Base-by-base conservation (phyloP, 1,140 invertebrate species). In the Drepana arcuata region DNA sequence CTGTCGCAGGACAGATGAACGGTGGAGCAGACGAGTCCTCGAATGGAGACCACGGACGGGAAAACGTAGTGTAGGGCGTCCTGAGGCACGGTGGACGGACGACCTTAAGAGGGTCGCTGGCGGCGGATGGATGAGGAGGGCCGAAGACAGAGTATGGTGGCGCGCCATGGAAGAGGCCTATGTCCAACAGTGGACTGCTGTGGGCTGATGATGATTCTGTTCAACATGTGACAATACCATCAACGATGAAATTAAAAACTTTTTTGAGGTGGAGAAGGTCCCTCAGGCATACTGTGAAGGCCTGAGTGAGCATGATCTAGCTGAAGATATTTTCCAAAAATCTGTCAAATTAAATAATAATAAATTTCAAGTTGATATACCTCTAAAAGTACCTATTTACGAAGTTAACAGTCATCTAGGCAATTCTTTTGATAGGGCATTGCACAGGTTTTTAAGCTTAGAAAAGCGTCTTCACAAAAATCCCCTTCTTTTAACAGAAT, bases 341-440 rank as follows among this genome's bases (percentile, higher is more conserved):
- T 29, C 24, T 13, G 15, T 24, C 2, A 27, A 34, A 21, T 15
- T 41, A 27, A n/a, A 23, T 6, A 41, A 41, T 12, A 34, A 41
- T 15, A 28, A 34, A 14, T 41, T 34, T 41, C 31, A 41, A 34
- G 39, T 41, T n/a, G n/a, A 23, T 6, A 32, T 41, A 16, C 39
- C 39, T 5, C 12, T 41, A 23, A 41, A 41, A 21, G 12, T 41
- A 3, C 30, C 30, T 1, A 7, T 34, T 14, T 9, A 27, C 2
- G 16, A 39, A 10, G 36, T 39, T 12, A 39, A 39, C 24, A 16
- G 18, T 2, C 18, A 13, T 7, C 23, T 41, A 21, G 31, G 39
- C n/a, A 4, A 34, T 5, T 41, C 39, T 6, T 41, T 41, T 28
- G 18, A 41, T 12, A 28, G 27, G 21, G 39, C 39, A 11, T n/a